A percentile compares a stretch with the other conserved stretches of the same genome.
These are phyloP conservation scores for Pristionchus pacificus DNA, from an alignment of 1,140 invertebrate genomes.

Conservation along the genomic window DNA sequence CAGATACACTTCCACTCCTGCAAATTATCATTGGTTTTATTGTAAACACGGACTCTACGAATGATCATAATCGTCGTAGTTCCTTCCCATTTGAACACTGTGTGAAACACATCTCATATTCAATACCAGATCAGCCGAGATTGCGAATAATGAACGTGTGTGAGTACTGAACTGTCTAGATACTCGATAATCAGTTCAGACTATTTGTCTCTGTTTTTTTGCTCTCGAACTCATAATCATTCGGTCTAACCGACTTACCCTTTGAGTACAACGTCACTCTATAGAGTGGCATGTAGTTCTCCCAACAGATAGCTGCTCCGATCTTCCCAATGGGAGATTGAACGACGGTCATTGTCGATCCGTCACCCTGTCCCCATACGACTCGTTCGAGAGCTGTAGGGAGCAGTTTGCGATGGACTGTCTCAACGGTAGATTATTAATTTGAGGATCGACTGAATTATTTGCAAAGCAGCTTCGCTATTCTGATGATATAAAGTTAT, in stretches of 20 bases:
- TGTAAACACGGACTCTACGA: neutral
- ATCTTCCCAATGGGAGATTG: slow-evolving; percentile 48
- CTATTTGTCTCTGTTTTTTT: neutral
- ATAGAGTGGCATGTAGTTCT: slow-evolving; percentile 56
- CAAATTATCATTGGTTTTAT: slow-evolving; percentile 12
- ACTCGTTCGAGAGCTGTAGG: slow-evolving; percentile 51
- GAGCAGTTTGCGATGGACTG: slow-evolving; percentile 50
- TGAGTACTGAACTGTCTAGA: neutral
- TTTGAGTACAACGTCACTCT: slow-evolving; percentile 41
- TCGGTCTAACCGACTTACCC: slow-evolving; percentile 26
- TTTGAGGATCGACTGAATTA: too few relatives aligned
- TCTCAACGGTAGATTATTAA: too few relatives aligned
- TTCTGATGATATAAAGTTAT: neutral
- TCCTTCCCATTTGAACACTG: too few relatives aligned
- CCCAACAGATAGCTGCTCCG: slow-evolving; percentile 56
- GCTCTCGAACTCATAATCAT: neutral
- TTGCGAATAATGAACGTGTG: too few relatives aligned
- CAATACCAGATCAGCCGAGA: too few relatives aligned
- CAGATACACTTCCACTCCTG: slow-evolving; percentile 45
- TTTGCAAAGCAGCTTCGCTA: too few relatives aligned
- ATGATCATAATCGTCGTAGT: neutral
- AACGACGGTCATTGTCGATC: slow-evolving; percentile 48
- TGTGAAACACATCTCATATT: too few relatives aligned
- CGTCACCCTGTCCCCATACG: slow-evolving; percentile 56
- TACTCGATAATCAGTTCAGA: neutral